Evolutionary conservation across 1,140 invertebrate genomes (phyloP).

Genomic region (Cephus cinctus): DNA sequence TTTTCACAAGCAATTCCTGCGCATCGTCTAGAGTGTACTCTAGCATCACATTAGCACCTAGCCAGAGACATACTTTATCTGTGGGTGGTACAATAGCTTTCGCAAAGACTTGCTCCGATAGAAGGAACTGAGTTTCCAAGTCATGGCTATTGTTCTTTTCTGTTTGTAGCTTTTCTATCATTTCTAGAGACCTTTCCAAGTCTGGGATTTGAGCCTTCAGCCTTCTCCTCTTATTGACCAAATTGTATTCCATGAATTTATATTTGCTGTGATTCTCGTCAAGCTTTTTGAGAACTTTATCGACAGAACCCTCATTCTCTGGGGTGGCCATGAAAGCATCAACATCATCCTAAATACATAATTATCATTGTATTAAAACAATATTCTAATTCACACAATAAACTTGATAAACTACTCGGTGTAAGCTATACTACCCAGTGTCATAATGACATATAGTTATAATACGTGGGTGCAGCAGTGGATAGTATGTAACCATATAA

Average conservation of each 20-base stretch:
- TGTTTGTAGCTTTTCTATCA: conserved; percentile 84
- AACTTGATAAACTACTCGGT: too few species aligned
- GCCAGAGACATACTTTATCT: conserved; percentile 94
- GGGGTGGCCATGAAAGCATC: conserved; percentile 85
- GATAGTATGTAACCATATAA: too few species aligned
- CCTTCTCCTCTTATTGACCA: conserved; percentile 79
- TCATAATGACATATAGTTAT: too few species aligned
- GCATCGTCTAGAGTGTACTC: conserved; percentile 95
- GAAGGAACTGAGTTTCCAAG: conserved; percentile 86
- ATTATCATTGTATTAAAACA: too few species aligned
- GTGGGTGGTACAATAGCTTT: conserved; percentile 88
- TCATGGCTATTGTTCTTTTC: conserved; percentile 70
- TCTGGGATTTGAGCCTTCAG: conserved; percentile 91
- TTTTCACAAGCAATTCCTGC: conserved; percentile 80
- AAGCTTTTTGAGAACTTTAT: conserved; percentile 79
- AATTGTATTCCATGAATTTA: conserved; percentile 94
- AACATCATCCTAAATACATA: conserved; percentile 83
- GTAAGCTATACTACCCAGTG: too few species aligned
- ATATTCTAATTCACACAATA: too few species aligned
- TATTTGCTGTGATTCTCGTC: conserved; percentile 95
- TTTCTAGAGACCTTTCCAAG: conserved; percentile 85
- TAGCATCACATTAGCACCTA: conserved; percentile 98
- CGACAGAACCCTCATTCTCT: conserved; percentile 78
- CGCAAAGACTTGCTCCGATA: conserved; percentile 95
- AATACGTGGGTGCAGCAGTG: too few species aligned